phyloP scores from a whole-genome alignment of 2,888 invertebrate genomes.

The Drosophila tanythrix region DNA sequence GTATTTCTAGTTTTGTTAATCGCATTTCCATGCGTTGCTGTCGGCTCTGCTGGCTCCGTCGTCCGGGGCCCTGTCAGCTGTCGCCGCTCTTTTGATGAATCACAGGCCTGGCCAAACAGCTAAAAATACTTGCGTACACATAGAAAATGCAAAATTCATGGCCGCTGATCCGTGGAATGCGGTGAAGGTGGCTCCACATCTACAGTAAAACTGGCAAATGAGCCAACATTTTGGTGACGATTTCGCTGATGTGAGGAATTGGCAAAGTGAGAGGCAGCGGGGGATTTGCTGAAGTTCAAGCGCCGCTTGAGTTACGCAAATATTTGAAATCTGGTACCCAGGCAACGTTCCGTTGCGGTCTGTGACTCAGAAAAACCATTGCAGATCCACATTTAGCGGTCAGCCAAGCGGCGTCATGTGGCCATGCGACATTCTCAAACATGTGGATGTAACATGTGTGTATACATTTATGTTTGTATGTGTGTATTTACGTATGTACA shows the following conservation, averaged over 20 bases:
- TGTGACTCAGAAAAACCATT: constrained; percentile 47
- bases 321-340: constrained; percentile 69
- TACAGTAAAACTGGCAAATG: constrained; percentile 57
- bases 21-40: constrained; percentile 72
- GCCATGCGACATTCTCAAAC: constrained; percentile 22
- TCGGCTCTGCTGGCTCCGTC: constrained; percentile 53
- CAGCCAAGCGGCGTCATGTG: constrained; percentile 42
- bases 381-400: constrained; percentile 40
- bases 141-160: constrained; percentile 64
- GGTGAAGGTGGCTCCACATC: constrained; percentile 60
- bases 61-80: constrained; percentile 62
- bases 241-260: constrained; percentile 4
- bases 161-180: constrained; percentile 64
- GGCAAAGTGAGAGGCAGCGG: neutral
- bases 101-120: constrained; percentile 71
- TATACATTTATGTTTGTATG: neutral
- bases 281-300: constrained; percentile 37
- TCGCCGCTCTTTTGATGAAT: constrained; percentile 77
- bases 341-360: constrained; percentile 48
- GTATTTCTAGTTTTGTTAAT: constrained; percentile 63
- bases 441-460: neutral
- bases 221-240: constrained; percentile 39
- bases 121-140: constrained; percentile 65
- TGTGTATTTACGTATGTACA: neutral
- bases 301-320: constrained; percentile 66